Conservation (phyloP, 37 sponge, comb jelly and placozoan genomes). For the Lycopodina hypogea region DNA sequence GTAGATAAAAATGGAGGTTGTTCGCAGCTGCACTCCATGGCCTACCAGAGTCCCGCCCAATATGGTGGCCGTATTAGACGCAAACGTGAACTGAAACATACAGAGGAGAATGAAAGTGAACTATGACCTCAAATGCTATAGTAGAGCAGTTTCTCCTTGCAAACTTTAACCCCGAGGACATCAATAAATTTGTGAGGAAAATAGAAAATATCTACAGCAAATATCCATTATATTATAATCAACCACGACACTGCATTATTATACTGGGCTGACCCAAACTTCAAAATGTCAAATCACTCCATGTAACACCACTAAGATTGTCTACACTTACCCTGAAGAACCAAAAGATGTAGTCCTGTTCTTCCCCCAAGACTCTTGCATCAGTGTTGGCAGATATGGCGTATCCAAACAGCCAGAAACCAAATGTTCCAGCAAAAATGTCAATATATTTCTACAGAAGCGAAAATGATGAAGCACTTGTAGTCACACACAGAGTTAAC, state of each 20-base stretch:
- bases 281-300: too few relatives aligned
- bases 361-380: constrained; percentile 46
- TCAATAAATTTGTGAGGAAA: neutral
- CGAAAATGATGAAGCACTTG: too few relatives aligned
- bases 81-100: constrained; percentile 73
- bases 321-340: constrained; percentile 67
- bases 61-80: constrained; percentile 88
- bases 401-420: constrained; percentile 84
- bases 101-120: neutral
- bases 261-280: too few relatives aligned
- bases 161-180: too few relatives aligned
- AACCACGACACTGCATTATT: too few relatives aligned
- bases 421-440: constrained; percentile 62
- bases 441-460: constrained; percentile 61
- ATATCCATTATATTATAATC: too few relatives aligned
- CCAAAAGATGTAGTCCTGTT: constrained; percentile 65
- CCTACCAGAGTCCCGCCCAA: constrained; percentile 80
- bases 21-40: constrained; percentile 58
- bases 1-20: constrained; percentile 55
- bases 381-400: constrained; percentile 65
- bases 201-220: too few relatives aligned
- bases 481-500: neutral
- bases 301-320: too few relatives aligned
- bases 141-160: too few relatives aligned
- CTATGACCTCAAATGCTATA: neutral